Percentiles rank a stretch among this genome's conserved stretches.
These are phyloP conservation scores for Clarias macrocephalus DNA, from an alignment of 2,113 vertebrate species.

Conservation along the genomic window DNA sequence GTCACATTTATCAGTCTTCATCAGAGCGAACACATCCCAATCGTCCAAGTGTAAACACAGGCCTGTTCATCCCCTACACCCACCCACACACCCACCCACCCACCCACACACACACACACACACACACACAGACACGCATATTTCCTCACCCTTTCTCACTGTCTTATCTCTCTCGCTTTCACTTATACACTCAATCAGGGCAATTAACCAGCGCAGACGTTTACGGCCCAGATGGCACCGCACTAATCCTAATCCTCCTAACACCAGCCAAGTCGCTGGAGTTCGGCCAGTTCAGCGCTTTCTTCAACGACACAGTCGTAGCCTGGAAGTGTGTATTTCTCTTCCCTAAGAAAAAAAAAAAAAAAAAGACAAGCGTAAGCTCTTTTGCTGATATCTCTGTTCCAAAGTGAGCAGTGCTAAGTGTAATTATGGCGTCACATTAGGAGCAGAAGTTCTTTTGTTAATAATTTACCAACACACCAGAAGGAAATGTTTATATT, in stretches of 20 bases:
- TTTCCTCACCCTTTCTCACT: background rate
- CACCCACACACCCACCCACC: constrained; percentile 23
- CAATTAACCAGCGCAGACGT: constrained; percentile 34
- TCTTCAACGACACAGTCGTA: background rate
- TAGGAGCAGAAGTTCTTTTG: background rate
- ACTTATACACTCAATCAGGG: constrained; percentile 23
- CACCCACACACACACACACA: constrained; percentile 8
- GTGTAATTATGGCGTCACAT: background rate
- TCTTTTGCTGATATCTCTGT: background rate
- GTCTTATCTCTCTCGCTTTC: constrained; percentile 6
- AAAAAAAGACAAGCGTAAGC: background rate
- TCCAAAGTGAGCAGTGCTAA: background rate
- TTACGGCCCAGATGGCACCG: constrained; percentile 22
- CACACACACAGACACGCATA: constrained; percentile 11
- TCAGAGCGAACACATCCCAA: constrained; percentile 75
- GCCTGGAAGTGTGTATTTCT: constrained; percentile 14
- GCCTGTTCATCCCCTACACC: background rate
- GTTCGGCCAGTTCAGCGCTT: constrained; percentile 25
- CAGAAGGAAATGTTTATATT: background rate
- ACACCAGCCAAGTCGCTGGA: background rate
- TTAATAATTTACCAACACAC: background rate
- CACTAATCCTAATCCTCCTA: constrained; percentile 33
- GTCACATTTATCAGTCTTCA: constrained; percentile 82
- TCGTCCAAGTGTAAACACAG: constrained; percentile 73
- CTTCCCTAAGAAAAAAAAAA: background rate